Evolutionary conservation across 2,113 vertebrate species (phyloP).

Genomic region (Campylomormyrus tamandua): DNA sequence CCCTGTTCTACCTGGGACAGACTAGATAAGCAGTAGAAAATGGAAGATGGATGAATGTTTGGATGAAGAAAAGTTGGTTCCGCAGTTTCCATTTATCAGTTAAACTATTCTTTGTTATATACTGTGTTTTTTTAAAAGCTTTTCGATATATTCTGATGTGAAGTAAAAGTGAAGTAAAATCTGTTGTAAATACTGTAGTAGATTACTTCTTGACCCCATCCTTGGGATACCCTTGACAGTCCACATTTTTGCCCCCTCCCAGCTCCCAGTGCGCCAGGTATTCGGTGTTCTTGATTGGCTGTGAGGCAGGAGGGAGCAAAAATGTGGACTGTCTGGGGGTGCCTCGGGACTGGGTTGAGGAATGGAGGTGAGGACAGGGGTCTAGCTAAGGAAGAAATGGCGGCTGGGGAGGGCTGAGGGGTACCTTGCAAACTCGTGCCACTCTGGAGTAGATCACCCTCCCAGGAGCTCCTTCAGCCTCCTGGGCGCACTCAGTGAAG

Average conservation of each 20-base stretch:
- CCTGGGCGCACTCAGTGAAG: constrained; percentile 70
- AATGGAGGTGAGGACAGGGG: neutral
- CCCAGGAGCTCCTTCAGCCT: constrained; percentile 62
- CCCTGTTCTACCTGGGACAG: neutral
- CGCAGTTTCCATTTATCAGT: neutral
- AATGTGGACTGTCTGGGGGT: neutral
- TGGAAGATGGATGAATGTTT: neutral
- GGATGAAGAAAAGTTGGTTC: neutral
- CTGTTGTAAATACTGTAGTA: neutral
- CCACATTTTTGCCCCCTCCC: neutral
- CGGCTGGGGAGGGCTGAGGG: neutral
- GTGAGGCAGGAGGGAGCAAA: neutral
- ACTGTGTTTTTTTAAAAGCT: neutral
- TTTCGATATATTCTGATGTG: neutral
- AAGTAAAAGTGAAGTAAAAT: neutral
- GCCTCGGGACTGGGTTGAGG: neutral
- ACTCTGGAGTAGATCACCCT: constrained; percentile 70
- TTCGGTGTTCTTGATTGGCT: neutral
- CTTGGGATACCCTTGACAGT: neutral
- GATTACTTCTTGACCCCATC: neutral
- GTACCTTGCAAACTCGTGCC: constrained; percentile 70
- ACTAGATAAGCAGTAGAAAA: neutral
- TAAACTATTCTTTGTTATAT: neutral
- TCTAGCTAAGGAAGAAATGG: neutral
- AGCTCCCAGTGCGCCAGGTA: neutral